A percentile compares a stretch with the other conserved stretches of the same genome.
phyloP scores from a whole-genome alignment of 2,113 vertebrate genomes.

The Garra rufa region DNA sequence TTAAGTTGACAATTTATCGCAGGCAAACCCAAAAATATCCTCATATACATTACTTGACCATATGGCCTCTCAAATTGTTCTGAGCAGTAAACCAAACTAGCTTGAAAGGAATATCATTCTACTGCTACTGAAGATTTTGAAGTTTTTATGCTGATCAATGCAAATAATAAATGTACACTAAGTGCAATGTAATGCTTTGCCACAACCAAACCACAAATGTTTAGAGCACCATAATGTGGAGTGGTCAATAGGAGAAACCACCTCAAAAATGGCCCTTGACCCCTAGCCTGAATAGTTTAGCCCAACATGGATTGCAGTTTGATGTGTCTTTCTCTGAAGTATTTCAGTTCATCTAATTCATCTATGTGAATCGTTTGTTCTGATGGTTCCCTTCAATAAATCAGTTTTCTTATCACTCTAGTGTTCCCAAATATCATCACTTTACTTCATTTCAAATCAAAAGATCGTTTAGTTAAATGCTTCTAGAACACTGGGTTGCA shows the following conservation, averaged over 20 bases:
- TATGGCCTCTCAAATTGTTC: background rate
- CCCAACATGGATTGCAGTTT: background rate
- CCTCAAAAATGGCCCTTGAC: background rate
- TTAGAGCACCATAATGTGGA: background rate
- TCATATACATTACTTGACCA: background rate
- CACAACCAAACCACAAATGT: background rate
- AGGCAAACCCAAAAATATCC: background rate
- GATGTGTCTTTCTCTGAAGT: background rate
- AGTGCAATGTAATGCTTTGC: background rate
- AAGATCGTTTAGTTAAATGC: background rate
- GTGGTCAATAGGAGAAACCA: background rate
- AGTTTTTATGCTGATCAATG: slow-evolving; percentile 13
- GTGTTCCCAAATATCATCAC: background rate
- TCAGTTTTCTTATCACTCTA: background rate
- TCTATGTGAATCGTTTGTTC: background rate
- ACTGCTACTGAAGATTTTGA: background rate
- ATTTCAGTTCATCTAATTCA: background rate
- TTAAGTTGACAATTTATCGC: background rate
- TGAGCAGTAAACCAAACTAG: background rate
- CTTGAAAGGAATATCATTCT: background rate
- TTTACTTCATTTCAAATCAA: background rate
- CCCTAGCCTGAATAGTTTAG: background rate
- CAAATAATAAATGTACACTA: background rate
- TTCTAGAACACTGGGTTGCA: background rate
- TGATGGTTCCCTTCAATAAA: background rate